These are phyloP conservation scores for Vireo altiloquus DNA, from an alignment of 2,113 vertebrate species.

Conservation along the genomic window DNA sequence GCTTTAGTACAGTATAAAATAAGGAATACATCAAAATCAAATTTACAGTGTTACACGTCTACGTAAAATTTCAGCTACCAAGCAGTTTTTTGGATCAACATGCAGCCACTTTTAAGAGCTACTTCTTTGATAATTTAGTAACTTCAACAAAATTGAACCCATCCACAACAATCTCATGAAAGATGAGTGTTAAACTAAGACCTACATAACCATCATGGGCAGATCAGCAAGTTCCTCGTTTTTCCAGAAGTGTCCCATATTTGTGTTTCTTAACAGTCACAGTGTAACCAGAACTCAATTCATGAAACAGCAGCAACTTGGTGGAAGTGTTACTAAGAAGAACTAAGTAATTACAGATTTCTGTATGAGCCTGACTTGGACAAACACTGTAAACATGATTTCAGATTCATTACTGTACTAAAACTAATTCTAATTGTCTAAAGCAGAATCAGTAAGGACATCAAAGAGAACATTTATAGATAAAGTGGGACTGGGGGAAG, in stretches of 20 bases:
- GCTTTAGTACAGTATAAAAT: slow-evolving; percentile 62
- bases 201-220: not conserved
- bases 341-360: not conserved
- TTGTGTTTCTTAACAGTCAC: not conserved
- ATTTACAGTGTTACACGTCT: slow-evolving; percentile 59
- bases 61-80: not conserved
- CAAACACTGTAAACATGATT: slow-evolving; percentile 66
- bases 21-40: slow-evolving; percentile 45
- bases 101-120: not conserved
- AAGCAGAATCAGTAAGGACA: slow-evolving; percentile 52
- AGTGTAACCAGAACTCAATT: not conserved
- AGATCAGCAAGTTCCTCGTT: not conserved
- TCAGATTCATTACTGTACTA: slow-evolving; percentile 58
- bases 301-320: not conserved
- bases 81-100: not conserved
- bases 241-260: not conserved
- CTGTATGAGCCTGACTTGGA: not conserved
- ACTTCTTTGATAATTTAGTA: not conserved
- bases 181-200: not conserved
- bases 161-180: not conserved
- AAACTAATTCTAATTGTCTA: slow-evolving; percentile 41
- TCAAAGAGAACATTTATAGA: slow-evolving; percentile 66
- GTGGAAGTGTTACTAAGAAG: not conserved
- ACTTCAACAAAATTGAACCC: not conserved
- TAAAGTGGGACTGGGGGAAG: slow-evolving; percentile 56